phyloP scores from a whole-genome alignment of 30 jellyfish, hydroid and myxozoan species.

The Hydra vulgaris region DNA sequence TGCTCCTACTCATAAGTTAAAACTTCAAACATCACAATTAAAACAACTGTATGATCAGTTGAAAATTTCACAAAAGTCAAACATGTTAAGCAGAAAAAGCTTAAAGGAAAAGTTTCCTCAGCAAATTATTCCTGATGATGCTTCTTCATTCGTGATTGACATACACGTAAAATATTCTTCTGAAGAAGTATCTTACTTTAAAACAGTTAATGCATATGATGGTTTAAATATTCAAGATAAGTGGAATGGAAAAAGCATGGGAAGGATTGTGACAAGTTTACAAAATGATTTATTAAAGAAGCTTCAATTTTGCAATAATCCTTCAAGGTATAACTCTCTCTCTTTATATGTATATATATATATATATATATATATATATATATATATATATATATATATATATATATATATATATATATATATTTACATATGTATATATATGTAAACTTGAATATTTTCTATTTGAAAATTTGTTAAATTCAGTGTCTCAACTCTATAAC shows the following conservation, averaged over 20 bases:
- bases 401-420: no score
- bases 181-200: background rate
- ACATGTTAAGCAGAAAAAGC: background rate
- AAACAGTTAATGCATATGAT: background rate
- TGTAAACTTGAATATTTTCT: no score
- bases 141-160: background rate
- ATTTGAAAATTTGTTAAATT: no score
- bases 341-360: no score
- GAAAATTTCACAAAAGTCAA: background rate
- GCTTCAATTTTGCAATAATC: constrained; percentile 18
- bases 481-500: no score
- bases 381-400: no score
- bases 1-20: background rate
- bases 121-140: constrained; percentile 4
- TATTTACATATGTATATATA: no score
- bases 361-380: no score
- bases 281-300: constrained; percentile 16
- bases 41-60: background rate
- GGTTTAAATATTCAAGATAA: background rate
- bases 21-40: background rate
- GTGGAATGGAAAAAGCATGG: constrained; percentile 14
- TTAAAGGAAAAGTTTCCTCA: background rate
- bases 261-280: background rate
- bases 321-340: background rate
- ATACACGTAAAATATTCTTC: background rate